A percentile compares a stretch with the other conserved stretches of the same genome.
These are phyloP conservation scores for Synanceia verrucosa DNA, from an alignment of 2,797 vertebrate genomes.

Conservation along the genomic window DNA sequence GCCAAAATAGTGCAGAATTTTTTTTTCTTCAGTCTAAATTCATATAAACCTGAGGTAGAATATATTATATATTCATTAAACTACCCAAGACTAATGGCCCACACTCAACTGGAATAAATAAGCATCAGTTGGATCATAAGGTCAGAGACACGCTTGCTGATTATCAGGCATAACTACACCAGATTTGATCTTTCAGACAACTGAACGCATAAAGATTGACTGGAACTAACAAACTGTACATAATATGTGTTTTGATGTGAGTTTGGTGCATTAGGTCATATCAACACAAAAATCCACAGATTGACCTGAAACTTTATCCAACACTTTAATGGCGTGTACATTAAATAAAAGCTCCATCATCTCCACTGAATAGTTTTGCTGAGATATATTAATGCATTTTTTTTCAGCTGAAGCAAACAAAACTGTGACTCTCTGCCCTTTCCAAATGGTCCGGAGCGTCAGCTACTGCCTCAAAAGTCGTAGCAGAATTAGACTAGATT, in stretches of 20 bases:
- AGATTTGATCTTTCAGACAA: constrained; percentile 2
- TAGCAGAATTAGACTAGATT: neutral
- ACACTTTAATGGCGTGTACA: neutral
- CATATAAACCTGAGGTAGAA: neutral
- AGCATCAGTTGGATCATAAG: constrained; percentile 2
- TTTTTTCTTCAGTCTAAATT: neutral
- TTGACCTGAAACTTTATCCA: neutral
- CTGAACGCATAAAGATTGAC: neutral
- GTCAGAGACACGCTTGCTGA: neutral
- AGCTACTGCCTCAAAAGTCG: neutral
- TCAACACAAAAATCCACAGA: neutral
- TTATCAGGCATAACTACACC: constrained; percentile 15
- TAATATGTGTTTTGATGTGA: neutral
- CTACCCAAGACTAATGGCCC: neutral
- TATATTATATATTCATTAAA: neutral
- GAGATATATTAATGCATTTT: neutral
- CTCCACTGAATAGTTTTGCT: neutral
- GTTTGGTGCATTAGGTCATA: neutral
- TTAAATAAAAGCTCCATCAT: neutral
- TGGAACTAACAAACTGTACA: neutral
- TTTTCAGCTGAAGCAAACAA: neutral
- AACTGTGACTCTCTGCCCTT: neutral
- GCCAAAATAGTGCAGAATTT: neutral
- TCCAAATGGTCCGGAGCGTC: neutral
- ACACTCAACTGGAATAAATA: neutral